Evolutionary conservation across 2,113 vertebrate species (phyloP).

Genomic region (Perccottus glenii): DNA sequence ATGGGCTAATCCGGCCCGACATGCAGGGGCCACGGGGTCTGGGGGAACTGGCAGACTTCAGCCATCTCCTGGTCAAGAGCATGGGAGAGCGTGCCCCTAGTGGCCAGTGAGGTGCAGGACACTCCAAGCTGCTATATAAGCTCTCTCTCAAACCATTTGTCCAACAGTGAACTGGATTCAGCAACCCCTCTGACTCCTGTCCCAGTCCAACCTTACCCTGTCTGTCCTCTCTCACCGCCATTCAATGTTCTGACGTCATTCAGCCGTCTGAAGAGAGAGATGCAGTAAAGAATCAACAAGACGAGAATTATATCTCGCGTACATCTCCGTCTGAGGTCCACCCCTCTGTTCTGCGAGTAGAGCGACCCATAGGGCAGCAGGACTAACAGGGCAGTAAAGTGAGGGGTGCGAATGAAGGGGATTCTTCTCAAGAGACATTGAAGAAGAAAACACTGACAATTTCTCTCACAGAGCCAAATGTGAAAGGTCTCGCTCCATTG

Average conservation of each 20-base stretch:
- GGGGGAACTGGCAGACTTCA: conserved; percentile 85
- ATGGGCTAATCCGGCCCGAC: conserved; percentile 69
- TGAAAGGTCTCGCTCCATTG: conserved; percentile 57
- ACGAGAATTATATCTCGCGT: conserved; percentile 28
- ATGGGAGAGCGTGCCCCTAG: conserved; percentile 85
- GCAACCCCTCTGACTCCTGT: conserved; percentile 57
- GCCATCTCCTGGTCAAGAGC: conserved; percentile 83
- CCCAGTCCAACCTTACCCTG: conserved; percentile 51
- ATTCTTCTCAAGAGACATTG: conserved; percentile 29
- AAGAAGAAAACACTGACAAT: conserved; percentile 42
- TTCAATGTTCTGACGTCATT: conserved; percentile 69
- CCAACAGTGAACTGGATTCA: conserved; percentile 62
- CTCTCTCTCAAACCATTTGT: conserved; percentile 56
- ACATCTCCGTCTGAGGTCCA: conserved; percentile 11
- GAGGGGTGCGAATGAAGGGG: conserved; percentile 45
- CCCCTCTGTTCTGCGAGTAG: conserved; percentile 47
- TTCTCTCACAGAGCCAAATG: conserved; percentile 57
- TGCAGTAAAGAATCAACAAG: conserved; percentile 36
- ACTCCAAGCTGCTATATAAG: conserved; percentile 26
- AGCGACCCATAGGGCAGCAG: conserved; percentile 35
- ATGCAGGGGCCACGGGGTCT: conserved; percentile 72
- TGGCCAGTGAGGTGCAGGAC: conserved; percentile 76
- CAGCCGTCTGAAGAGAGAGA: conserved; percentile 66
- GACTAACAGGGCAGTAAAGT: conserved; percentile 32
- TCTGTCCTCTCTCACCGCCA: conserved; percentile 72